Evolutionary conservation across 2,113 vertebrate genomes (phyloP).

Genomic region (Furnarius figulus): DNA sequence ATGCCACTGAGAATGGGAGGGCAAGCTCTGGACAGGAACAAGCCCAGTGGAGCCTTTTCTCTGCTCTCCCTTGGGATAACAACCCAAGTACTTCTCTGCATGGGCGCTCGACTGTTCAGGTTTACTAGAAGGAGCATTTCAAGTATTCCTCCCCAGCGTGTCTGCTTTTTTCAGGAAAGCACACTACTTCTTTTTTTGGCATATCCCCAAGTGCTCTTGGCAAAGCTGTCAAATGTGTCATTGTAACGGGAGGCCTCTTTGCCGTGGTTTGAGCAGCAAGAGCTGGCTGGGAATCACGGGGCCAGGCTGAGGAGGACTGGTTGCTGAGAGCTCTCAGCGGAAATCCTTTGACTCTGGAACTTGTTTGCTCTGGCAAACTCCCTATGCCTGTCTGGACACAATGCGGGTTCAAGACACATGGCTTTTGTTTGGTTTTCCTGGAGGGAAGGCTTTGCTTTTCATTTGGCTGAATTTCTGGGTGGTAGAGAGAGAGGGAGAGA

Average conservation of each 20-base stretch:
- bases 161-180: constrained; percentile 36
- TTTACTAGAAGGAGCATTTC: constrained; percentile 55
- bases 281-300: constrained; percentile 42
- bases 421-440: constrained; percentile 66
- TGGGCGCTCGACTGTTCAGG: background rate
- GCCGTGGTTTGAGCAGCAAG: constrained; percentile 31
- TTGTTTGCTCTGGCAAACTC: constrained; percentile 67
- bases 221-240: constrained; percentile 60
- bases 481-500: background rate
- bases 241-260: constrained; percentile 59
- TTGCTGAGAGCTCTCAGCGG: constrained; percentile 62
- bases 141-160: constrained; percentile 9
- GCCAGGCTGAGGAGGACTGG: constrained; percentile 33
- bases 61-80: background rate
- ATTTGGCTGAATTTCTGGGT: constrained; percentile 53
- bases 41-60: background rate
- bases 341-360: constrained; percentile 68
- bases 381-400: constrained; percentile 57
- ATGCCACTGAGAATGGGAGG: background rate
- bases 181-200: constrained; percentile 26
- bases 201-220: constrained; percentile 57
- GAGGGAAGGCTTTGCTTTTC: constrained; percentile 52
- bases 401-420: constrained; percentile 50
- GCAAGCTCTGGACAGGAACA: background rate
- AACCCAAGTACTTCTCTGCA: background rate